Conservation (phyloP, 2,113 vertebrate species). For the Clarias batrachus region DNA sequence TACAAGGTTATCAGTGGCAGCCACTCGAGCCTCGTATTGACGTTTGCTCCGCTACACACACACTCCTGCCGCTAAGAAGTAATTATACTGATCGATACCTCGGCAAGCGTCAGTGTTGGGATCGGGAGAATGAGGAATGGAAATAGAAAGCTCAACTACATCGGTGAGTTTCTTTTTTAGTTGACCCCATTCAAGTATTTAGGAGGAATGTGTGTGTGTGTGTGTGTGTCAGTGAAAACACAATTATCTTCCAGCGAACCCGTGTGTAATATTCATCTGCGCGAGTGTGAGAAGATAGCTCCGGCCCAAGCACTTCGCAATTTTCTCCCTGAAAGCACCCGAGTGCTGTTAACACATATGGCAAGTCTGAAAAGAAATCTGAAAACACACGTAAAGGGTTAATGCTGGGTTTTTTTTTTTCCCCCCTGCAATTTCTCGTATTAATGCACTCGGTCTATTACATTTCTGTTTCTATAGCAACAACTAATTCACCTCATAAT, state of each 20-base stretch:
- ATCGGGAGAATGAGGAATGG: background rate
- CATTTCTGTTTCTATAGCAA: background rate
- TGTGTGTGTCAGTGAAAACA: conserved; percentile 1
- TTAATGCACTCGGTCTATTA: background rate
- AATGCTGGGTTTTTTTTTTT: background rate
- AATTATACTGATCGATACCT: conserved; percentile 33
- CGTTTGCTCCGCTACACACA: background rate
- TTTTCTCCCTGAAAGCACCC: background rate
- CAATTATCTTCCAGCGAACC: conserved; percentile 4
- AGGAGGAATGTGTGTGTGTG: background rate
- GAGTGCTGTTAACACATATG: background rate
- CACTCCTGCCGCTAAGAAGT: conserved; percentile 28
- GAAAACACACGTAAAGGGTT: background rate
- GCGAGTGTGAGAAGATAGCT: background rate
- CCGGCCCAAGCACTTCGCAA: background rate
- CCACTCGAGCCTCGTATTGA: background rate
- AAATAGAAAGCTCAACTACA: conserved; percentile 7
- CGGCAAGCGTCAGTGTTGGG: background rate
- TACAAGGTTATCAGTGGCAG: conserved; percentile 10
- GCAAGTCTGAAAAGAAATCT: background rate
- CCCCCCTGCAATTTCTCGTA: too few relatives aligned
- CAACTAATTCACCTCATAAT: background rate
- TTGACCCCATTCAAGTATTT: background rate
- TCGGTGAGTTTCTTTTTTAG: background rate
- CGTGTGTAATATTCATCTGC: background rate